Conservation (phyloP, 2,888 invertebrate genomes). For the Dryobotodes eremita region DNA sequence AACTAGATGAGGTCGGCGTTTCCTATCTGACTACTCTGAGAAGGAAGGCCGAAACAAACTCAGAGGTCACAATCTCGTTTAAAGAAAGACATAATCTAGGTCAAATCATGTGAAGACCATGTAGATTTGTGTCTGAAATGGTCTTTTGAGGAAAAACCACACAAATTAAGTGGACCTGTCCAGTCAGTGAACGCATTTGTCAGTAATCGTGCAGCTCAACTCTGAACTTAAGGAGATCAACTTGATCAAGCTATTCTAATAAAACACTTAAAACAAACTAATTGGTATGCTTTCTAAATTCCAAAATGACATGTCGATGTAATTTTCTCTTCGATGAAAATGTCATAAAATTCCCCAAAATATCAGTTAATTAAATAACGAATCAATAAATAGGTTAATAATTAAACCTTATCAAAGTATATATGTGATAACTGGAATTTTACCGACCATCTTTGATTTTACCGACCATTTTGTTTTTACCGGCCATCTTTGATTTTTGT, state of each 20-base stretch:
- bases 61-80: too few relatives aligned
- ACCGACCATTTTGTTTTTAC: background rate
- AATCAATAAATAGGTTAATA: conserved; percentile 40
- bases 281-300: conserved; percentile 12
- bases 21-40: too few relatives aligned
- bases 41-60: too few relatives aligned
- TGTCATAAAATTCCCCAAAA: conserved; percentile 26
- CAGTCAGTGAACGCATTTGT: too few relatives aligned
- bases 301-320: background rate
- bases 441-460: conserved; percentile 6
- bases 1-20: too few relatives aligned
- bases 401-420: conserved; percentile 16
- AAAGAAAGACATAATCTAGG: too few relatives aligned
- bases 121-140: too few relatives aligned
- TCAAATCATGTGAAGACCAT: too few relatives aligned
- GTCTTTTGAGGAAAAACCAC: too few relatives aligned
- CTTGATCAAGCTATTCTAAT: background rate
- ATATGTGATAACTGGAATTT: conserved; percentile 35
- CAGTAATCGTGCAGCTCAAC: too few relatives aligned
- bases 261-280: background rate
- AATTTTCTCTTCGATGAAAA: conserved; percentile 32
- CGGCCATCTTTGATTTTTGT: conserved; percentile 1
- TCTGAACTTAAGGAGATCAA: too few relatives aligned
- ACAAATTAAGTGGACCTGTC: too few relatives aligned
- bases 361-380: conserved; percentile 35